Evolutionary conservation across 2,797 vertebrate species (phyloP), one percentile per base, ranked within the genome.

Genomic region (Phoebastria nigripes): DNA sequence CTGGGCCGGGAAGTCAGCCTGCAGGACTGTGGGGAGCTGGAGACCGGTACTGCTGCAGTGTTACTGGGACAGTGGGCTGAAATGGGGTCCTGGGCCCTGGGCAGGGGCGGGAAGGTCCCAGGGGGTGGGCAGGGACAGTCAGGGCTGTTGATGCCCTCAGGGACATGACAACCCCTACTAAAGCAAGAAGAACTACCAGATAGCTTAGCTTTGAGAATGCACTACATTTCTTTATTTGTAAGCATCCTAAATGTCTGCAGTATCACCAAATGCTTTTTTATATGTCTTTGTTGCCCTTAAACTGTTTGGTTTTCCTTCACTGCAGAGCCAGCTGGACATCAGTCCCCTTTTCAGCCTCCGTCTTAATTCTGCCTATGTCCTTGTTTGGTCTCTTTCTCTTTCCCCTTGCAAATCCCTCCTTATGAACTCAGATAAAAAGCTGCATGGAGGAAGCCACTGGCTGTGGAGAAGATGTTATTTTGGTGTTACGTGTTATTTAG

Each of bases 1-100:
- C 33, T 55, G 7, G 28, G 37, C 44, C 0, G 0, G 11, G 16
- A 37, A 3, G 2, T 11, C n/a, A 25, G 18, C 22, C 26, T 33
- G 6, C 49, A 37, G 52, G 33, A 24, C 41, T 33, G 13, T 12
- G 22, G n/a, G 37, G 41, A 73, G 33, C 18, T 51, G 21, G 37
- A 67, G 33, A 39, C 39, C 4, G 1, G n/a, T 11, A 37, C 22
- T 2, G 4, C 31, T 44, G 41, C 3, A 1, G 15, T 22, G 28
- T 39, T 9, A 1, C 39, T 33, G 14, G 28, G 39, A 54, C n/a
- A 65, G 51, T 22, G 14, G 33, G 14, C 31, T 76, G 31, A 77
- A 54, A 66, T 17, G 6, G 12, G 22, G 15, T 42, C 26, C 25
- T 37, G 24, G n/a, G 17, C 11, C 22, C 59, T 33, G 39, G 51